Evolutionary conservation across 2,888 invertebrate species (phyloP), one percentile per base, ranked within the genome.

Genomic region (Metalampra italica): DNA sequence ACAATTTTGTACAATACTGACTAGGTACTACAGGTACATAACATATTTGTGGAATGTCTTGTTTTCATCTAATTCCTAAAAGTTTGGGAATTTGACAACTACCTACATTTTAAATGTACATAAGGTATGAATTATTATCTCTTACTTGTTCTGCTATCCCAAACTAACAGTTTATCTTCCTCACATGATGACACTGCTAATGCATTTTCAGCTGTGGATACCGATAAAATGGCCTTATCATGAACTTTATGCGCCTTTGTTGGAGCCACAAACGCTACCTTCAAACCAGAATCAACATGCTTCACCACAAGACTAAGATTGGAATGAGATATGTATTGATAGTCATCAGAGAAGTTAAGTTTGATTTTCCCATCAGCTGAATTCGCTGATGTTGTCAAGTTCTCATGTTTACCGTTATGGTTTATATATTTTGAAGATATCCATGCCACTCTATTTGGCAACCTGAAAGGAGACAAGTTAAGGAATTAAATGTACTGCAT

Each of bases 91-190:
- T 11, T 11, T 4, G 32, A 32, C 32, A 4, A 32, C 1, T 8
- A n/a, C n/a, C 2, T 11, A 32, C 2, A 32, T 32, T 32, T 32
- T 5, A 32, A 32, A 32, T n/a, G 29, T 32, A 13, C 3, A 13
- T 36, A 36, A 8, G 11, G 5, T 43, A 39, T 15, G 22, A 36
- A 51, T 37, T 13, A 11, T 32, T 43, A 29, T 46, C 61, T 38
- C 72, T 71, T 81, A 77, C 93, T 92, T 68, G 90, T 91, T 58
- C 90, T 83, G 43, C 91, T 91, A 60, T 93, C 92, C 93, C 94
- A 94, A 11, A 94, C 79, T 45, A 90, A 68, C 1, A 94, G 71
- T 60, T 90, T 90, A 52, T 92, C 91, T 49, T 86, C 90, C 55
- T 90, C 89, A 71, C 92, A 91, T 48, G 91, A 90, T 9, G 94